Evolutionary conservation across 2,888 invertebrate species (phyloP), one percentile per base, ranked within the genome.

Genomic region (Gonocerus acuteangulatus): DNA sequence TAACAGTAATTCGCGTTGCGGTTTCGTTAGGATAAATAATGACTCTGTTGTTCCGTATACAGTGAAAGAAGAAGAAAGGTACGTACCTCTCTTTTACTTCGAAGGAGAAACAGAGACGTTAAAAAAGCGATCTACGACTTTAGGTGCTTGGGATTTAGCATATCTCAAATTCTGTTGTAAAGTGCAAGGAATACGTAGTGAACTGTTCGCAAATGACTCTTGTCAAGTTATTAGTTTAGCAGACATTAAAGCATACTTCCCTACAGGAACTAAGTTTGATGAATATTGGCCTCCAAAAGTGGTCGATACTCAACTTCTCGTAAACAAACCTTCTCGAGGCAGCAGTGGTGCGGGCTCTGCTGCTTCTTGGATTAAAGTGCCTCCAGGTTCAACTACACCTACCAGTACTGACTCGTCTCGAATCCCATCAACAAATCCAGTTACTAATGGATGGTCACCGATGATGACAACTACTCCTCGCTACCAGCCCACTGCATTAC

Each of bases 101-200:
- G 89, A 89, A 75, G 92, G 92, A 68, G 90, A 90, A 77, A 92
- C 90, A n/a, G 92, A 92, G 74, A 90, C 89, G 77, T 78, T 93
- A 32, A 89, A 89, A 73, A 81, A 86, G 65, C 89, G 91, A 72
- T 89, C 92, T 1, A 88, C 90, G 71, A 86, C 89, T 73, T 76
- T 93, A 36, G 88, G 89, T 71, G 91, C 91, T 63, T 94, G 93
- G 94, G 92, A 93, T 75, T 76, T 93, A 68, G 89, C 92, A 0
- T 94, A 94, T 74, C 78, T 94, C 67, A 93, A 93, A 75, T 92
- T 94, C 74, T 93, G 93, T 76, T 93, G 93, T 76, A 93, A 92
- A 77, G 92, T 94, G 67, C 68, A 68, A 49, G 68, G 65, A 9
- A 92, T 93, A 69, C 79, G 92, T 67, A 92, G 91, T 72, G 92